Evolutionary conservation across 2,888 invertebrate species (phyloP).

Genomic region (Nymphalis urticae): DNA sequence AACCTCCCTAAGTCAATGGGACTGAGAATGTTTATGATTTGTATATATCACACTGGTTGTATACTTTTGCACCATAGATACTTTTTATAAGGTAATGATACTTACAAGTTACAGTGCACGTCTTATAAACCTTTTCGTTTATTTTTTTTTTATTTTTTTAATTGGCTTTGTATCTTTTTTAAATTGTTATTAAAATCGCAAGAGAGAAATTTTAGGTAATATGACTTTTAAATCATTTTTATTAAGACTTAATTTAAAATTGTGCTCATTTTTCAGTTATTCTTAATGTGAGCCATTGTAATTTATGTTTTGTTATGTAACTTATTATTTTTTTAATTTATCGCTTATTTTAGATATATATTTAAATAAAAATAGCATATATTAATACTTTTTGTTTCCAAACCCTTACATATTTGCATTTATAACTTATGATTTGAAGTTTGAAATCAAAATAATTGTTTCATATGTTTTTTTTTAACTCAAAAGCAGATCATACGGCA

Average conservation of each 20-base stretch:
- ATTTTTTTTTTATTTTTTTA: slow-evolving; percentile 23
- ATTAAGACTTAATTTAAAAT: slow-evolving; percentile 60
- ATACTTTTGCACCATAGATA: slow-evolving; percentile 31
- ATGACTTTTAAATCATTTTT: slow-evolving; percentile 1
- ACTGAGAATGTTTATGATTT: slow-evolving; percentile 54
- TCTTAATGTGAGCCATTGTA: slow-evolving; percentile 39
- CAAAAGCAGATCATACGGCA: no score
- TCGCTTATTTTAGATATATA: slow-evolving; percentile 62
- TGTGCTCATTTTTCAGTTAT: slow-evolving; percentile 43
- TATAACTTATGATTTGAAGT: not conserved
- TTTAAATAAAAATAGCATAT: slow-evolving; percentile 49
- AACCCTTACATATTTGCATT: not conserved
- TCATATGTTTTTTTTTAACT: no score
- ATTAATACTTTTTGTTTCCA: slow-evolving; percentile 41
- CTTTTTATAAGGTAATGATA: slow-evolving; percentile 37
- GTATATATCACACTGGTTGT: slow-evolving; percentile 37
- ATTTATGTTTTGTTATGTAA: slow-evolving; percentile 50
- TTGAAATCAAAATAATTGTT: no score
- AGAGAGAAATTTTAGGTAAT: slow-evolving; percentile 8
- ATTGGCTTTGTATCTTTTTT: slow-evolving; percentile 33
- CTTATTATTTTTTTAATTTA: slow-evolving; percentile 51
- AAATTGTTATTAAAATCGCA: slow-evolving; percentile 37
- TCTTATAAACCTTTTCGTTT: slow-evolving; percentile 34
- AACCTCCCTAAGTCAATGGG: slow-evolving; percentile 49
- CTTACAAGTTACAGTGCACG: slow-evolving; percentile 28